Percentiles rank a stretch among this genome's conserved stretches.
Conservation (phyloP, 2,113 vertebrate species). For the Rhipidura dahli region DNA sequence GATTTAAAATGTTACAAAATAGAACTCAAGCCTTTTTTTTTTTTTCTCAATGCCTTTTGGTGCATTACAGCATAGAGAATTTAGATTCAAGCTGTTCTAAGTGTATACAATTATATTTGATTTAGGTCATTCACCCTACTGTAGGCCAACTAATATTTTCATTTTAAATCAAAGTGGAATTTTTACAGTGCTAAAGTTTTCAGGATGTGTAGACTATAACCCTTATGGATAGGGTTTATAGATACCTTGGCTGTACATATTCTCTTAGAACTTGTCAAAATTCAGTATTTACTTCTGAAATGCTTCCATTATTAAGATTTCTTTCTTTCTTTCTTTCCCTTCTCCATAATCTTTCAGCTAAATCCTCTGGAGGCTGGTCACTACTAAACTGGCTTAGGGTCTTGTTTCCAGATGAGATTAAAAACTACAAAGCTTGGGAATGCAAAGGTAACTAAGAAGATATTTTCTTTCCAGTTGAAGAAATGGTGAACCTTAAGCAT, state of each 20-base stretch:
- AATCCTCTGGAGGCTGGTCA: constrained; percentile 35
- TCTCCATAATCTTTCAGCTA: constrained; percentile 20
- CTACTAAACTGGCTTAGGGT: constrained; percentile 47
- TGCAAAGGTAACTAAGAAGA: constrained; percentile 28
- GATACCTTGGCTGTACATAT: not conserved
- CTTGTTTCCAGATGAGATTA: constrained; percentile 49
- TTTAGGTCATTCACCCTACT: constrained; percentile 40
- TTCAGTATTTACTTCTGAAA: not conserved
- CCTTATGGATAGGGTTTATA: not conserved
- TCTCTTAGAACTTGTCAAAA: not conserved
- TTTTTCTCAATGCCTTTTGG: constrained; percentile 24
- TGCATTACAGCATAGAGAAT: constrained; percentile 33
- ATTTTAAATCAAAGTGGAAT: constrained; percentile 23
- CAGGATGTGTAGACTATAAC: not conserved
- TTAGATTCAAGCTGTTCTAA: constrained; percentile 47
- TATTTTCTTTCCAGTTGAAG: constrained; percentile 26
- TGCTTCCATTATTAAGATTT: not conserved
- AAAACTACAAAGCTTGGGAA: constrained; percentile 44
- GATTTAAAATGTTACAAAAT: constrained; percentile 44
- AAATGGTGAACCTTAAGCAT: constrained; percentile 32
- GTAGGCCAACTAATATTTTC: constrained; percentile 12
- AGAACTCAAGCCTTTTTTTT: constrained; percentile 39
- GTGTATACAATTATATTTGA: constrained; percentile 49
- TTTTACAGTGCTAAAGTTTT: not conserved
- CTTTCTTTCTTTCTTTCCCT: not conserved